These are phyloP conservation scores for Syncerus caffer DNA, from an alignment of 2,797 vertebrate species.

Conservation along the genomic window DNA sequence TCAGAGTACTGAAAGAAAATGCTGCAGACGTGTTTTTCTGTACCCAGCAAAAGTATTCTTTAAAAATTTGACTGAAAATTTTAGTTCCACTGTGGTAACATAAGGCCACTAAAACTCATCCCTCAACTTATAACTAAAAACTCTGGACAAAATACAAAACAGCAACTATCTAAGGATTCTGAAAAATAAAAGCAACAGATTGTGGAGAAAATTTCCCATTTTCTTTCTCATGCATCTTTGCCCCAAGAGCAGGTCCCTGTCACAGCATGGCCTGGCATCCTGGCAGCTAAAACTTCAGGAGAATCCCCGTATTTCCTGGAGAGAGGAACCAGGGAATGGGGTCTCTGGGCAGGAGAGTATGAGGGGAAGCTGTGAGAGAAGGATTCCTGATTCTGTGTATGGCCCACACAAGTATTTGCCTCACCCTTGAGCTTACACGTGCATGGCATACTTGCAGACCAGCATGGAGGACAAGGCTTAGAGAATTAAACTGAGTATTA, in stretches of 20 bases:
- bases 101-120: not conserved
- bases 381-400: not conserved
- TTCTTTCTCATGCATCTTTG: not conserved
- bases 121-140: not conserved
- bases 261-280: not conserved
- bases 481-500: not conserved
- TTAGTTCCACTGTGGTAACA: not conserved
- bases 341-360: not conserved
- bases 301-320: not conserved
- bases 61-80: not conserved
- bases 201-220: not conserved
- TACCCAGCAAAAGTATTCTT: constrained; percentile 27
- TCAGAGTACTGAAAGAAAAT: not conserved
- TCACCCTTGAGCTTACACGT: not conserved
- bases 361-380: not conserved
- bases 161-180: not conserved
- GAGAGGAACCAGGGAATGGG: not conserved
- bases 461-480: not conserved
- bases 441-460: not conserved
- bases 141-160: not conserved
- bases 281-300: not conserved
- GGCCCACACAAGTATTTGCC: not conserved
- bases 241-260: not conserved
- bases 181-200: not conserved
- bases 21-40: not conserved